Evolutionary conservation across 2,888 invertebrate species (phyloP), one percentile per base, ranked within the genome.

Genomic region (Harpalus rubripes): DNA sequence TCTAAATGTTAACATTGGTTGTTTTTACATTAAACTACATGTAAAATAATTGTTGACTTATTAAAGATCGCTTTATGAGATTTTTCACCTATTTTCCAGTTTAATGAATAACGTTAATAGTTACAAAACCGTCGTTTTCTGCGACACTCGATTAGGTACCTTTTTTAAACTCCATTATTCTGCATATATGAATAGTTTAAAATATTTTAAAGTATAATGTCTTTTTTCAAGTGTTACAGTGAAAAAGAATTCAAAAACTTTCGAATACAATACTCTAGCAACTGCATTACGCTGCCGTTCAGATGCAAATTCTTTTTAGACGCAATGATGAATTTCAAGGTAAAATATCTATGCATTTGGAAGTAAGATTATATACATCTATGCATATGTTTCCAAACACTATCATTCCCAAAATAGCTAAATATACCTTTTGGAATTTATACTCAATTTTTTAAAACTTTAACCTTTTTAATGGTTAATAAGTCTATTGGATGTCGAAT

Each of bases 271-370:
- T 10, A 52, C 44, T 12, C 12, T 44, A 44, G 44, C 44, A 10
- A 52, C 1, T 61, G 22, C 18, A 61, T 10, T 63, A 12, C 63
- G 26, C 63, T 63, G 4, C 26, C 63, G 26, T 61, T 61, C 22
- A 63, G 4, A 63, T 63, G 26, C 26, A 63, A 63, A 10, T 63
- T 63, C 22, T 12, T 6, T 63, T 63, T 26, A 22, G 22, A 63
- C 18, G 26, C 63, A 63, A 63, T 26, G 26, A 26, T 63, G 26
- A 63, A 63, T 63, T 63, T 63, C 63, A 26, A 63, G 63, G 26
- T 63, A 63, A 63, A 63, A 63, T 63, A 26, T 63, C 63, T 63
- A 63, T 63, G 63, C 63, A 63, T 63, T 63, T 63, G 26, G 63
- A 63, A 10, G 18, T 16, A 59, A 61, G 61, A 61, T 16, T 61